phyloP scores from a whole-genome alignment of 23 tunicate species.

The Phallusia fumigata region DNA sequence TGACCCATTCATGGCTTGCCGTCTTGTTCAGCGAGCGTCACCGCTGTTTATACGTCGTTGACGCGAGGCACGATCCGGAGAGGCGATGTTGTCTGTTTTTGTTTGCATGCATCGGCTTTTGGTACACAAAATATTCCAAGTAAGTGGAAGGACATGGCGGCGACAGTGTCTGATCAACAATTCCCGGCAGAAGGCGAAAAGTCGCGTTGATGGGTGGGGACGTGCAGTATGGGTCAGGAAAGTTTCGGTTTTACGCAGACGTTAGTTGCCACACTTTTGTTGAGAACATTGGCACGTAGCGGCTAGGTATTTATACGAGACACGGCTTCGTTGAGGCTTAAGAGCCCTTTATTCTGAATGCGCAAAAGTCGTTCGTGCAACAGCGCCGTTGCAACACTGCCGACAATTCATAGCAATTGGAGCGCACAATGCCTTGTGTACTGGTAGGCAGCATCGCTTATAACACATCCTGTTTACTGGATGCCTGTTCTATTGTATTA shows the following conservation, averaged over 20 bases:
- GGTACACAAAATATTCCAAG: not conserved
- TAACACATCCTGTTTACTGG: constrained; percentile 32
- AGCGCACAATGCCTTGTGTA: constrained; percentile 6
- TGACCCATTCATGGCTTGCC: not conserved
- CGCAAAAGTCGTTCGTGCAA: not conserved
- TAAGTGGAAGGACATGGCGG: constrained; percentile 1
- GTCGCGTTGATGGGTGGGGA: too few relatives aligned
- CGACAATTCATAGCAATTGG: constrained; percentile 9
- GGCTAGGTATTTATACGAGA: too few relatives aligned
- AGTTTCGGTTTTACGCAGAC: too few relatives aligned
- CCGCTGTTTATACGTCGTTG: not conserved
- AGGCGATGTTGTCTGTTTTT: not conserved
- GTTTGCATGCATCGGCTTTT: not conserved
- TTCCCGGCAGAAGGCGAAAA: too few relatives aligned
- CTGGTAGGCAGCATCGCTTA: not conserved
- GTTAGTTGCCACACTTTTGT: too few relatives aligned
- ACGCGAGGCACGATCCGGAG: not conserved
- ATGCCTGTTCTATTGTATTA: constrained; percentile 36
- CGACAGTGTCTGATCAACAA: too few relatives aligned
- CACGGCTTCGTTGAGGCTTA: too few relatives aligned
- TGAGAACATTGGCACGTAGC: too few relatives aligned
- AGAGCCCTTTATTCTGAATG: too few relatives aligned
- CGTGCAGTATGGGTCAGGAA: too few relatives aligned
- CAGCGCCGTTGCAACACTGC: not conserved
- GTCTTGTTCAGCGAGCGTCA: not conserved